Base-by-base conservation (phyloP, 1,140 invertebrate species). In the Sarcophaga bullata region DNA sequence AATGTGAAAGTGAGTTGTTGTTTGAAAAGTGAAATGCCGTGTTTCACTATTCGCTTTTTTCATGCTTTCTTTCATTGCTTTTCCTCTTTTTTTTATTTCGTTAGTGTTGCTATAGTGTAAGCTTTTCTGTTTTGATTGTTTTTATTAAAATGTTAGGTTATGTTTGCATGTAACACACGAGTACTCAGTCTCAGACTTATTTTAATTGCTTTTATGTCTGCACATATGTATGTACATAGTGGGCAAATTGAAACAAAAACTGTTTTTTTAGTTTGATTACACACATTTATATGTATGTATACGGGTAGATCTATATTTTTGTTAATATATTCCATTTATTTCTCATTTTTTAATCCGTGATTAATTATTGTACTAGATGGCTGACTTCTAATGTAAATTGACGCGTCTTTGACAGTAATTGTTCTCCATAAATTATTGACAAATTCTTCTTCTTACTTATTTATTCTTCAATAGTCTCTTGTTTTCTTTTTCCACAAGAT, bases 1-100 rank as follows among this genome's bases (percentile, higher is more conserved):
- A 9, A 52, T 52, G 48, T 78, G 75, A 78, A 78, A 78, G 75
- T 78, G 75, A 78, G 25, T 37, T 37, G 25, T 37, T 68, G 62
- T 68, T 19, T 68, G 62, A 68, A 68, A 78, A 78, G n/a, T 76
- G 73, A 76, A 78, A 52, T 47, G 48, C 19, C 49, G 48, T 78
- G 62, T 68, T 68, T 6, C 17, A 68, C 62, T 68, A 68, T 68
- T 68, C 19, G n/a, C n/a, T 68, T n/a, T n/a, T n/a, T n/a, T n/a
- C n/a, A n/a, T n/a, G n/a, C n/a, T n/a, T n/a, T n/a, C n/a, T n/a
- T n/a, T n/a, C n/a, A n/a, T n/a, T n/a, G n/a, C n/a, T n/a, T 68
- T 58, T 58, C 54, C 54, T 15, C 54, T n/a, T 58, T 58, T 58
- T n/a, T 58, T 7, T n/a, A 58, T 58, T 13, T 58, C 9, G 19